Conservation (phyloP, 2,888 invertebrate species). For the Hydrotaea diabolus region DNA sequence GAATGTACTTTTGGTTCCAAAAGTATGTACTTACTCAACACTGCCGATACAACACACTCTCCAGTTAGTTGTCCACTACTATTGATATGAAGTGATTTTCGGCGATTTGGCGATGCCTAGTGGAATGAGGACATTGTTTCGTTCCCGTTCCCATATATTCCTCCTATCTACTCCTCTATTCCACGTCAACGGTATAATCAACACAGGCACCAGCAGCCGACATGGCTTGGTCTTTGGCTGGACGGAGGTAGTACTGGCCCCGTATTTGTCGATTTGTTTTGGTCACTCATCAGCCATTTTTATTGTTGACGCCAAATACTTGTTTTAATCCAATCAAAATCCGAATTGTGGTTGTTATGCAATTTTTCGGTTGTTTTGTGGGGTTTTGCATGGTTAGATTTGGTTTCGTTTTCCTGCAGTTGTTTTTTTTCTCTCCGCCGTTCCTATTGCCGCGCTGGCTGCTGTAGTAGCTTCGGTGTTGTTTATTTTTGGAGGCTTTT, state of each 20-base stretch:
- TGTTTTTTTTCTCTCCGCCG: background rate
- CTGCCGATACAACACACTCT: background rate
- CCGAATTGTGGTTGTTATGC: conserved; percentile 73
- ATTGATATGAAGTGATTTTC: conserved; percentile 62
- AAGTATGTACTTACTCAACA: conserved; percentile 31
- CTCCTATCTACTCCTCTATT: too few species aligned
- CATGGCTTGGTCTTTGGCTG: background rate
- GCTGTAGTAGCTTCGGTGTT: background rate
- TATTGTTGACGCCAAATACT: conserved; percentile 74
- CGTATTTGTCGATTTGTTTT: conserved; percentile 53
- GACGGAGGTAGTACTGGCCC: background rate
- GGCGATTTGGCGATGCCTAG: conserved; percentile 20
- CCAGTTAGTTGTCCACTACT: conserved; percentile 35
- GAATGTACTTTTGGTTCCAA: conserved; percentile 35
- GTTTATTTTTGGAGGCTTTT: conserved; percentile 36
- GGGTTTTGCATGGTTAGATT: conserved; percentile 59
- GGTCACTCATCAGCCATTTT: conserved; percentile 65
- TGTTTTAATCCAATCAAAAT: conserved; percentile 78
- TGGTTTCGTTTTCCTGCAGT: conserved; percentile 44
- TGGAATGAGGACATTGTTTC: conserved; percentile 43
- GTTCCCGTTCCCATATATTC: background rate
- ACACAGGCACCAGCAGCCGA: background rate
- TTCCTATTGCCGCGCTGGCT: background rate
- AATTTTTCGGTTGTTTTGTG: conserved; percentile 63
- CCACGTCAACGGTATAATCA: too few species aligned